Conservation (phyloP, 2,113 vertebrate species). For the Thalassarche chlororhynchos region DNA sequence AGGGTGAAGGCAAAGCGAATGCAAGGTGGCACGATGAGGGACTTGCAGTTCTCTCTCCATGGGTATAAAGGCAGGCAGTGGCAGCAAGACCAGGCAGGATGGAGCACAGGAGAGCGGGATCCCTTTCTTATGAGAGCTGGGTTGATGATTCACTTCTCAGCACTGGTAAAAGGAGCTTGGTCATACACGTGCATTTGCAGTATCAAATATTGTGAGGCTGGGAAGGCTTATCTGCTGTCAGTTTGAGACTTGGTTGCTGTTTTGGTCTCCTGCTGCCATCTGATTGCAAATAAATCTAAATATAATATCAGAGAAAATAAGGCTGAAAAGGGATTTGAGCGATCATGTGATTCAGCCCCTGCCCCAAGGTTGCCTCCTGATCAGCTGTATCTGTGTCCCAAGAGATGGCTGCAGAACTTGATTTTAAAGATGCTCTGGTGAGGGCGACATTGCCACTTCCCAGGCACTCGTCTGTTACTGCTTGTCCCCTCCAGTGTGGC, state of each 20-base stretch:
- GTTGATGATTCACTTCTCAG: not conserved
- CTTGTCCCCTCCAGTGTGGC: not conserved
- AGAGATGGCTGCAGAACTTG: not conserved
- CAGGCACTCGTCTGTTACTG: not conserved
- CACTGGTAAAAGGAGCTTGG: not conserved
- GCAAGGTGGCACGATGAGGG: accelerated
- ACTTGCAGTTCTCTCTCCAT: not conserved
- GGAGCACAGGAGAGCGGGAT: not conserved
- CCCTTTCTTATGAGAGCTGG: not conserved
- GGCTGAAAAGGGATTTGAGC: not conserved
- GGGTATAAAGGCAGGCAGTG: not conserved
- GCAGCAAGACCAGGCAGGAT: not conserved
- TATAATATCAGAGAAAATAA: not conserved
- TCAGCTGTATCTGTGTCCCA: not conserved
- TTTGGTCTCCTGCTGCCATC: not conserved
- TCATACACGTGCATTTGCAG: not conserved
- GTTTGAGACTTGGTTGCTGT: not conserved
- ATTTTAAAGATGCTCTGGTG: not conserved
- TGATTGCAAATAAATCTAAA: not conserved
- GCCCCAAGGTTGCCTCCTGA: not conserved
- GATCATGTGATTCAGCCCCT: not conserved
- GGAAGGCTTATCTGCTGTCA: not conserved
- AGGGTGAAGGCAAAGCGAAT: not conserved
- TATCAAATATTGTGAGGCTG: not conserved
- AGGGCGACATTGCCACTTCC: not conserved